These are phyloP conservation scores for Nemoura dubitans DNA, from an alignment of 2,888 invertebrate species.

Conservation along the genomic window DNA sequence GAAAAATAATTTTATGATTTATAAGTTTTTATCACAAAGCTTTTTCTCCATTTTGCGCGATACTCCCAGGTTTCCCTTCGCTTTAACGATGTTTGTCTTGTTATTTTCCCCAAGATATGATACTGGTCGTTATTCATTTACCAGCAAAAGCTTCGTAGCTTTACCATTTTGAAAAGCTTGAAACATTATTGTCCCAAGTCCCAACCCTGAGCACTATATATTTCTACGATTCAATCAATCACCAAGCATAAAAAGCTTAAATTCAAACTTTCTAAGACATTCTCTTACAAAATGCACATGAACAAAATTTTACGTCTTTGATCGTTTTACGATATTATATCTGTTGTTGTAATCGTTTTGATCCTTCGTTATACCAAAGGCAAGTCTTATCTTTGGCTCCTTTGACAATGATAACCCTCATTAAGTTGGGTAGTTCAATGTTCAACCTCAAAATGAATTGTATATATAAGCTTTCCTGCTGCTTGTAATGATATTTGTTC, in stretches of 20 bases:
- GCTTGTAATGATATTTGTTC: slow-evolving; percentile 18
- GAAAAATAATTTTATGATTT: neutral
- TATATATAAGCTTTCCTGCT: neutral
- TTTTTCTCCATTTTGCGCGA: neutral
- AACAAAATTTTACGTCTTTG: neutral
- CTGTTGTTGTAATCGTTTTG: neutral
- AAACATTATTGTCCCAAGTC: too few species aligned
- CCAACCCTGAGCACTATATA: neutral
- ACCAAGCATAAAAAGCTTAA: neutral
- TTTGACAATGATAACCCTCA: neutral
- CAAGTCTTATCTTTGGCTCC: neutral
- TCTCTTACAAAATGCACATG: neutral
- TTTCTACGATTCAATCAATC: neutral
- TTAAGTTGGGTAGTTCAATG: neutral
- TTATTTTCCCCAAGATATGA: neutral
- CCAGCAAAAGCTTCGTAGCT: neutral
- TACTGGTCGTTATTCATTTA: neutral
- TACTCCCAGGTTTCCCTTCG: neutral
- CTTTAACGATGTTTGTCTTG: neutral
- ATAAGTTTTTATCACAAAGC: neutral
- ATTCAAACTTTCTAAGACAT: neutral
- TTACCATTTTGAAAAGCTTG: too few species aligned
- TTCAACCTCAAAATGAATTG: neutral
- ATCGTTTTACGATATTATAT: neutral
- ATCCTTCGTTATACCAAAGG: neutral